Evolutionary conservation across 2,113 vertebrate genomes (phyloP).

Genomic region (Acinonyx jubatus): DNA sequence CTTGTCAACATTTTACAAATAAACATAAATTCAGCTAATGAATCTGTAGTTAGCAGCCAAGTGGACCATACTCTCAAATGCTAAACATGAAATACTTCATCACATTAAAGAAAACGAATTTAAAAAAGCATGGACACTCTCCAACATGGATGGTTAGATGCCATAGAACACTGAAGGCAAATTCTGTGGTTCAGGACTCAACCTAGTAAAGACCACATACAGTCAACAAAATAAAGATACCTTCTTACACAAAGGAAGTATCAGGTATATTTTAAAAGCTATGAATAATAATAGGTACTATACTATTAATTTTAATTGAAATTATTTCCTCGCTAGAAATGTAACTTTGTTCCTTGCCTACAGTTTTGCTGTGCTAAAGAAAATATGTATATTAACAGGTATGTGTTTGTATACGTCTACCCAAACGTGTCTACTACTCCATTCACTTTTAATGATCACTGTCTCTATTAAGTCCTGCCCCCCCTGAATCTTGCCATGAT

Average conservation of each 20-base stretch:
- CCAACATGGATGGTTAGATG: neutral
- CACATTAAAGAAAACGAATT: conserved; percentile 8
- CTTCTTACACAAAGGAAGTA: neutral
- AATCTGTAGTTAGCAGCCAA: neutral
- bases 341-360: neutral
- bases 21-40: neutral
- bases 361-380: neutral
- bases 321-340: neutral
- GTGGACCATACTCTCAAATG: neutral
- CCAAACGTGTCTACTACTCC: neutral
- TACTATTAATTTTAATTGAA: neutral
- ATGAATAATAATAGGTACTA: neutral
- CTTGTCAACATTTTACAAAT: conserved; percentile 9
- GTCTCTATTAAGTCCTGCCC: neutral
- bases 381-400: neutral
- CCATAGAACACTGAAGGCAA: neutral
- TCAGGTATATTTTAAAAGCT: neutral
- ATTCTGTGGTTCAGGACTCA: neutral
- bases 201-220: neutral
- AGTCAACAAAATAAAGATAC: neutral
- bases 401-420: neutral
- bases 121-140: neutral
- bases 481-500: neutral
- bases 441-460: neutral
- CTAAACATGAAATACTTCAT: neutral